These are phyloP conservation scores for Drosophila kikkawai DNA, from an alignment of 1,140 invertebrate species.

Conservation along the genomic window DNA sequence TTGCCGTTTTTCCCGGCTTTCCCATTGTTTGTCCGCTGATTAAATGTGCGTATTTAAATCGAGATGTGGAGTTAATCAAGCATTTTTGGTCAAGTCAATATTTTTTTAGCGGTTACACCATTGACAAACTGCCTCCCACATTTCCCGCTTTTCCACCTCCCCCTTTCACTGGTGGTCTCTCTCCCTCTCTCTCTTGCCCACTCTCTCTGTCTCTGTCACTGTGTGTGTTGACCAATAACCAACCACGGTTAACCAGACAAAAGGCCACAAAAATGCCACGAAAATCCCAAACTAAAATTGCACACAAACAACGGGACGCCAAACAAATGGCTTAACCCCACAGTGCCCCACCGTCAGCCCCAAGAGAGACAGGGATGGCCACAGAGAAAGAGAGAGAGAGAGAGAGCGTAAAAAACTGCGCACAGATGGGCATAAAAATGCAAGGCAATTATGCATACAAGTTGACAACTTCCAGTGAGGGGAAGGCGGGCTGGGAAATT, in stretches of 20 bases:
- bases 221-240: constrained; percentile 79
- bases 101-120: constrained; percentile 73
- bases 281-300: constrained; percentile 85
- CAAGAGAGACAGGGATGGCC: constrained; percentile 29
- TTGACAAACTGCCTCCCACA: constrained; percentile 45
- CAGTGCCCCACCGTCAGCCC: background rate
- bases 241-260: constrained; percentile 85
- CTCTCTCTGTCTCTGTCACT: constrained; percentile 6
- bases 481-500: background rate
- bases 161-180: constrained; percentile 7
- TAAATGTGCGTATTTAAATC: constrained; percentile 71
- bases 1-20: background rate
- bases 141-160: constrained; percentile 3
- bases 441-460: constrained; percentile 81
- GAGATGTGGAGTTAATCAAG: constrained; percentile 74
- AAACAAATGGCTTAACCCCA: constrained; percentile 44
- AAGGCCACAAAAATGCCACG: constrained; percentile 85
- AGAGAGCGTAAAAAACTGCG: constrained; percentile 60
- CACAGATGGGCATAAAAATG: constrained; percentile 68
- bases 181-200: background rate
- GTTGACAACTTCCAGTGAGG: constrained; percentile 75
- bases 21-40: constrained; percentile 48
- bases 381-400: constrained; percentile 4
- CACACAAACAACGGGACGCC: constrained; percentile 68
- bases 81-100: constrained; percentile 82